Base-by-base conservation (phyloP, 2,113 vertebrate genomes). In the Rhabdornis inornatus region DNA sequence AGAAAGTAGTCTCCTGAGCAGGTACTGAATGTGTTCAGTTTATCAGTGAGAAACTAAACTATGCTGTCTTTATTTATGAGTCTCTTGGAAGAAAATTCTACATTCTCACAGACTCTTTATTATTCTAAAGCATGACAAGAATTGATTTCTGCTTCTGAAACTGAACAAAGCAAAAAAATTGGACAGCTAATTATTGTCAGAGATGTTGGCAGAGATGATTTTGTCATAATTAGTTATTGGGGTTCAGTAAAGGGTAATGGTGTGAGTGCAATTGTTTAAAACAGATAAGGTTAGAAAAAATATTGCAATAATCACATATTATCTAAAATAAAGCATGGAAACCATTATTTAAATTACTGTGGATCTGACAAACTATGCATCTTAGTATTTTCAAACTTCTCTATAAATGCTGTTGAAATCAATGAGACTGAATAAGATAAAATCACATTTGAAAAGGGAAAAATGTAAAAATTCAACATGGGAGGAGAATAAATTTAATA, bases 111-210 rank as follows among this genome's bases (percentile, higher is more conserved):
- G 18, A 3, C 4, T 72, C 3, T 30, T 77, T 74, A 35, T 66
- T 81, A 40, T 61, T 63, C 7, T 22, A n/a, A 89, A 80, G 6
- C 25, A 66, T 39, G 20, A 64, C 15, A 80, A 69, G 8, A 92
- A 56, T 15, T 35, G 25, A 69, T 76, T 90, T 88, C 59, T 53
- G 39, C 77, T 44, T 93, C 31, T 87, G 82, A 82, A 84, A 16
- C 8, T 69, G 55, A 86, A 79, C 11, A 76, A 75, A 61, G 11
- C 37, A 60, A 76, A 92, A 94, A 75, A 76, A 25, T 15, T 50
- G 13, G 33, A 69, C 11, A 53, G 12, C 7, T 74, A 27, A 52
- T 79, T 71, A 55, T 23, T 75, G 39, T 33, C n/a, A 89, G 21
- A 77, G 20, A 5, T 37, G 24, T 42, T 60, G 20, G 7, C 22